These are phyloP conservation scores for Ellobius talpinus DNA, from an alignment of 2,113 vertebrate species.

Conservation along the genomic window DNA sequence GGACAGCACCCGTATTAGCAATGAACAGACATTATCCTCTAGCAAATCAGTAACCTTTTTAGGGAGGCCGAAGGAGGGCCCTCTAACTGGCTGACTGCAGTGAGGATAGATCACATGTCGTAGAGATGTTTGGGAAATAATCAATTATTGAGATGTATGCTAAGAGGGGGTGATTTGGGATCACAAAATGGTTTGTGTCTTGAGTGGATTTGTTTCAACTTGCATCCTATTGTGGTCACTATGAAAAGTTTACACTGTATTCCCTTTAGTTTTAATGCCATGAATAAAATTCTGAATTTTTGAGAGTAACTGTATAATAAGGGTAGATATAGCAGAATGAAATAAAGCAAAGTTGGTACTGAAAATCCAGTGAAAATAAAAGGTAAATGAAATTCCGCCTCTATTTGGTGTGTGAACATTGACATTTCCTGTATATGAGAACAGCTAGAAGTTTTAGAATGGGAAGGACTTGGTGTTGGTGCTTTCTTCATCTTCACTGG, in stretches of 20 bases:
- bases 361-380: not conserved
- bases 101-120: not conserved
- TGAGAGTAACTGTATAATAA: not conserved
- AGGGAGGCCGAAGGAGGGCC: not conserved
- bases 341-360: not conserved
- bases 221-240: not conserved
- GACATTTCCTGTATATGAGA: not conserved
- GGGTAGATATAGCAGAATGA: not conserved
- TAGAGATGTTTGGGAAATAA: not conserved
- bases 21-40: constrained; percentile 37
- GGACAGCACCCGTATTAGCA: not conserved
- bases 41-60: not conserved
- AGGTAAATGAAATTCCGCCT: not conserved
- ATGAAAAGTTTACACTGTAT: not conserved
- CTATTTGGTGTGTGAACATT: not conserved
- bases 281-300: constrained; percentile 25
- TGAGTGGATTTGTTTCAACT: not conserved
- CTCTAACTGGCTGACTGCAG: not conserved
- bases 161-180: constrained; percentile 10
- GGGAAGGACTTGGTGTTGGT: not conserved
- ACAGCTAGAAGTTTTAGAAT: not conserved
- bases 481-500: not conserved
- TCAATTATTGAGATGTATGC: constrained; percentile 14
- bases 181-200: not conserved
- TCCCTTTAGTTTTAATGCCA: not conserved